These are phyloP conservation scores for Tromatobia lineatoria DNA, from an alignment of 2,888 invertebrate genomes.

Conservation along the genomic window DNA sequence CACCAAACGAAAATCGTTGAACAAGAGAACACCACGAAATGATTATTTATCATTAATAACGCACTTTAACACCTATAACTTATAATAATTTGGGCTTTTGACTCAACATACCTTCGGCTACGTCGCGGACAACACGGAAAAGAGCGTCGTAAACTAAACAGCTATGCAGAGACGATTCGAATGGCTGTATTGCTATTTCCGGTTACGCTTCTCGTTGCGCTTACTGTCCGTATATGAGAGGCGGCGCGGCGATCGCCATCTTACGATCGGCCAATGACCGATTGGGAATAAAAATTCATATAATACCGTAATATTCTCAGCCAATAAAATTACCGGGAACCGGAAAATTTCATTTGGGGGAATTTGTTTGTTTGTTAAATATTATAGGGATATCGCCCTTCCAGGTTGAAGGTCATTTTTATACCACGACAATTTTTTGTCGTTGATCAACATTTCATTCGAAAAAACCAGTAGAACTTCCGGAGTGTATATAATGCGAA, in stretches of 20 bases:
- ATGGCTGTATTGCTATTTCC: constrained; percentile 5
- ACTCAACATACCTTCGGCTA: constrained; percentile 76
- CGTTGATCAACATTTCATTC: too few relatives aligned
- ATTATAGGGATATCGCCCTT: too few relatives aligned
- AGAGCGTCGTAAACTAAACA: constrained; percentile 67
- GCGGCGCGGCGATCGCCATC: constrained; percentile 13
- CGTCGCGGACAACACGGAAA: constrained; percentile 75
- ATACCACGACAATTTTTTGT: too few relatives aligned
- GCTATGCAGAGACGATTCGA: constrained; percentile 40
- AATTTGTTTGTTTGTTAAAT: too few relatives aligned
- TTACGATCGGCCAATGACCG: background rate
- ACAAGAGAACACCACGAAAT: background rate
- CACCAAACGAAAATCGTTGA: background rate
- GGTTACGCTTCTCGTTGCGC: background rate
- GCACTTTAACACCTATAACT: constrained; percentile 32
- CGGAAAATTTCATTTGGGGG: too few relatives aligned
- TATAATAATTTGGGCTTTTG: constrained; percentile 49
- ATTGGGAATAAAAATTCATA: too few relatives aligned
- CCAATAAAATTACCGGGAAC: too few relatives aligned
- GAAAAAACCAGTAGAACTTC: too few relatives aligned
- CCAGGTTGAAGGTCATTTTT: too few relatives aligned
- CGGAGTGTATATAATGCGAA: too few relatives aligned
- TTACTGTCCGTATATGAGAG: background rate
- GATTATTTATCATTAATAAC: constrained; percentile 18
- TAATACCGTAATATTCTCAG: too few relatives aligned